phyloP scores from a whole-genome alignment of 2,797 vertebrate genomes.

The Xiphophorus birchmanni region DNA sequence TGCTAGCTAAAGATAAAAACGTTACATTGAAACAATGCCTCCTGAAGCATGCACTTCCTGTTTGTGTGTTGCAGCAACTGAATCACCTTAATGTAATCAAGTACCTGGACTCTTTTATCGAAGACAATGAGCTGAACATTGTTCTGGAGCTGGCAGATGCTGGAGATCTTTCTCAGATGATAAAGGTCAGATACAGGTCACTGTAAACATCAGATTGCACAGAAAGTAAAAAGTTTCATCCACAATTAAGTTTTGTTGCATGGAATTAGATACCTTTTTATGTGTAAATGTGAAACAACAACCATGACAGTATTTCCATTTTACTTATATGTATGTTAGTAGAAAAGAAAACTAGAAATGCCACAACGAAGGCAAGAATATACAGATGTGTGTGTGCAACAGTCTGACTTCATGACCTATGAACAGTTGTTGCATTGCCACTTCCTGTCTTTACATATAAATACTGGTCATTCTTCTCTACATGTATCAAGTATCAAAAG shows the following conservation, averaged over 20 bases:
- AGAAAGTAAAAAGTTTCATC: not conserved
- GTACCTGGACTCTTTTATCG: conserved; percentile 94
- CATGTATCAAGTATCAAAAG: not conserved
- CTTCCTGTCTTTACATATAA: too few species aligned
- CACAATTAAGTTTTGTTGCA: not conserved
- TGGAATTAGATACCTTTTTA: not conserved
- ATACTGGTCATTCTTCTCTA: not conserved
- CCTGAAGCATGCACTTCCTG: not conserved
- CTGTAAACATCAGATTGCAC: not conserved
- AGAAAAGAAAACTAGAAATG: not conserved
- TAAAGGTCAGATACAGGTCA: conserved; percentile 82
- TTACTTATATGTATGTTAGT: not conserved
- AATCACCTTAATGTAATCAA: conserved; percentile 96
- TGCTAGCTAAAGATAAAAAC: not conserved
- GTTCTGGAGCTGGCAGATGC: conserved; percentile 92
- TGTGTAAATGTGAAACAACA: not conserved
- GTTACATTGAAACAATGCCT: not conserved
- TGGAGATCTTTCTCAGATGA: conserved; percentile 95
- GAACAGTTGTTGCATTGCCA: too few species aligned
- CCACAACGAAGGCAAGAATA: too few species aligned
- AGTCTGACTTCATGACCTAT: too few species aligned
- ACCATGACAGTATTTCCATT: not conserved
- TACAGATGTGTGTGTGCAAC: too few species aligned
- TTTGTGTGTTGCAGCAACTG: conserved; percentile 74
- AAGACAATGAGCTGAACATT: conserved; percentile 92